Evolutionary conservation across 2,113 vertebrate species (phyloP).

Genomic region (Phrynosoma platyrhinos): DNA sequence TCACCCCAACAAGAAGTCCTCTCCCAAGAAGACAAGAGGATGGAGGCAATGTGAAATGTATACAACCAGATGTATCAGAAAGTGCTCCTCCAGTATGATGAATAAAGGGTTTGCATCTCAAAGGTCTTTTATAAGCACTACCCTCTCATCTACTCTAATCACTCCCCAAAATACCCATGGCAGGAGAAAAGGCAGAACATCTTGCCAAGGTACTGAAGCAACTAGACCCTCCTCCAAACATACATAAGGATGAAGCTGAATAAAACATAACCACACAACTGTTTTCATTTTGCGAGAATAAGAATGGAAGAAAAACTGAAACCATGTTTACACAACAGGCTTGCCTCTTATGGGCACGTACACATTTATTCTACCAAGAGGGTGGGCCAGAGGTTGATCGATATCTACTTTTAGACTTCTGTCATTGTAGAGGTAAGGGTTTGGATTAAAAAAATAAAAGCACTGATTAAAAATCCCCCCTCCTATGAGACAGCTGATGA

Average conservation of each 20-base stretch:
- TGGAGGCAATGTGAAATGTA: neutral
- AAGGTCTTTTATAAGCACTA: neutral
- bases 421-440: too few species aligned
- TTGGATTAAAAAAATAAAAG: neutral
- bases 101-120: neutral
- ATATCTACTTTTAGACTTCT: too few species aligned
- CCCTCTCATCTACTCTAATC: neutral
- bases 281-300: neutral
- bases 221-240: neutral
- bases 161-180: neutral
- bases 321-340: neutral
- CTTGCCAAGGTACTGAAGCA: neutral
- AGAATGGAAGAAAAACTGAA: neutral
- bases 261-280: neutral
- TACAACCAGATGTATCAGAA: neutral
- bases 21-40: neutral
- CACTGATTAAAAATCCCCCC: neutral
- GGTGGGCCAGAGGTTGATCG: too few species aligned
- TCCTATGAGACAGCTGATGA: neutral
- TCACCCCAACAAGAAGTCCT: neutral
- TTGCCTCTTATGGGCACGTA: neutral
- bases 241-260: neutral
- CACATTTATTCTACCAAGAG: too few species aligned
- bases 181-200: neutral
- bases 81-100: neutral